Conservation (phyloP, 2,113 vertebrate species). For the Lota lota region DNA sequence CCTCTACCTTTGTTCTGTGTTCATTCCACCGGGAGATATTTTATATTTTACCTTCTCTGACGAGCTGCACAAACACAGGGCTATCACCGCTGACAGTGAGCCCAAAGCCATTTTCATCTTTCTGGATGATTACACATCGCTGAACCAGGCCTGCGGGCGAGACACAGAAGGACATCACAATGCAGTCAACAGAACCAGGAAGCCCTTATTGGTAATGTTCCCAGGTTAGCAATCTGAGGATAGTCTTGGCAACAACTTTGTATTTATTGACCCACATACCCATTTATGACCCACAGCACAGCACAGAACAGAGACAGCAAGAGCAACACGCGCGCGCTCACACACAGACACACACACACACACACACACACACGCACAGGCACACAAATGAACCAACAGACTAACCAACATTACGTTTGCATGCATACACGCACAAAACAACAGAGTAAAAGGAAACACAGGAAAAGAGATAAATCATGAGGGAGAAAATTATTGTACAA, state of each 20-base stretch:
- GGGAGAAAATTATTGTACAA: slow-evolving; percentile 57
- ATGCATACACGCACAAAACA: slow-evolving; percentile 50
- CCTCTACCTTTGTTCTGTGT: not conserved
- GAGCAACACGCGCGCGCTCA: slow-evolving; percentile 36
- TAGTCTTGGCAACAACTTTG: too few relatives aligned
- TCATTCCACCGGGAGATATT: not conserved
- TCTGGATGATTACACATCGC: slow-evolving; percentile 96
- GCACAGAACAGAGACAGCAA: slow-evolving; percentile 74
- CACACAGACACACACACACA: too few relatives aligned
- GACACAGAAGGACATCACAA: slow-evolving; percentile 25
- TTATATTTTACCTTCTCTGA: slow-evolving; percentile 89
- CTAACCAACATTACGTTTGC: not conserved
- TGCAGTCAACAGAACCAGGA: slow-evolving; percentile 31
- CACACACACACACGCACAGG: slow-evolving; percentile 41
- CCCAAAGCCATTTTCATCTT: slow-evolving; percentile 98
- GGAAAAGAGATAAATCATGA: slow-evolving; percentile 52
- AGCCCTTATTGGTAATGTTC: not conserved
- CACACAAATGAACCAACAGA: slow-evolving; percentile 9
- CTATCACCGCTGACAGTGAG: slow-evolving; percentile 99
- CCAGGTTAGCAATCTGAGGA: too few relatives aligned
- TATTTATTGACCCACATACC: slow-evolving; percentile 48
- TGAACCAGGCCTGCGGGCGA: slow-evolving; percentile 90
- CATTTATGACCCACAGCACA: slow-evolving; percentile 51
- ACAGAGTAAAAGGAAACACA: slow-evolving; percentile 66
- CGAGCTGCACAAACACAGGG: slow-evolving; percentile 98